phyloP scores from a whole-genome alignment of 2,797 vertebrate genomes.

The Otus scops region DNA sequence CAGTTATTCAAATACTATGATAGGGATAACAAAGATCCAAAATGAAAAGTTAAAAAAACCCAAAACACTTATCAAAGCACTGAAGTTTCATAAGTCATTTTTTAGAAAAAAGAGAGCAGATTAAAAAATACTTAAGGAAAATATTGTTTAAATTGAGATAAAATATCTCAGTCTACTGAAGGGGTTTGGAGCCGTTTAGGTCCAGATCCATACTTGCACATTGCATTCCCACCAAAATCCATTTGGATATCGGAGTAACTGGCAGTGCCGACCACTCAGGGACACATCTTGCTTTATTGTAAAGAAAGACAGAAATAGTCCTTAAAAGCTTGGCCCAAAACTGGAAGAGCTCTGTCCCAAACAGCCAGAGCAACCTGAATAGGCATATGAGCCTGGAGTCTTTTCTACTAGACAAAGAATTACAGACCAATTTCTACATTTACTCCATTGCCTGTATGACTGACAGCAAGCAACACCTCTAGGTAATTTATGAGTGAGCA shows the following conservation, averaged over 20 bases:
- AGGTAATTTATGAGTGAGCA: neutral
- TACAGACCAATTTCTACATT: neutral
- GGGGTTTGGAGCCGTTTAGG: neutral
- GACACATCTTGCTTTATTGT: neutral
- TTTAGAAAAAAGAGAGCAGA: neutral
- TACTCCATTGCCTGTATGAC: neutral
- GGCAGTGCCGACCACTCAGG: neutral
- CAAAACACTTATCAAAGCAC: accelerated
- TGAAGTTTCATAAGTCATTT: too few species aligned
- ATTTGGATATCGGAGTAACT: neutral
- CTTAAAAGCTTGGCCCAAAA: neutral
- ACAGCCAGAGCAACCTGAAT: neutral
- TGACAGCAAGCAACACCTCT: neutral
- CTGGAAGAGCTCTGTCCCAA: neutral
- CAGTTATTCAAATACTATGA: neutral
- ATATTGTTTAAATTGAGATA: neutral
- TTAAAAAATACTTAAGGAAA: neutral
- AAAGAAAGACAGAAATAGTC: neutral
- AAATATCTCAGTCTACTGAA: neutral
- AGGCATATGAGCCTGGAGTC: neutral
- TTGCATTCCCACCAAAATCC: neutral
- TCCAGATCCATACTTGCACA: neutral
- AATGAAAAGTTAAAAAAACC: accelerated
- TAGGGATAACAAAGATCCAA: neutral
- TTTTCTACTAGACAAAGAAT: neutral